These are phyloP conservation scores for Thumatha senex DNA, from an alignment of 2,888 invertebrate genomes.

Conservation along the genomic window DNA sequence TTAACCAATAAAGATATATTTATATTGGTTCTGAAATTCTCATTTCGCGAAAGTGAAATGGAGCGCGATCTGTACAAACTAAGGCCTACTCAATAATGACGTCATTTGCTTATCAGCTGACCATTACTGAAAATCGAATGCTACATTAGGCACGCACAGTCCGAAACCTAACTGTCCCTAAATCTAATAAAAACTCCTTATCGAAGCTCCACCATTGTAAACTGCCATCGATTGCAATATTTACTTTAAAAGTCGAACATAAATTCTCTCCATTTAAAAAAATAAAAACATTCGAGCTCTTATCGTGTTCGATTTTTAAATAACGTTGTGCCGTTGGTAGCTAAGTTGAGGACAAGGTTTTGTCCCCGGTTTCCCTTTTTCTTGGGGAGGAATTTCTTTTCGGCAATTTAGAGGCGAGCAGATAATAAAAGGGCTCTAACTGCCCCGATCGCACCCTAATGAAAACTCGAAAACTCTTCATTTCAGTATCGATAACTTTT, in stretches of 20 bases:
- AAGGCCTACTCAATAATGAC: conserved; percentile 74
- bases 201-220: conserved; percentile 68
- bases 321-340: conserved; percentile 78
- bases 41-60: conserved; percentile 46
- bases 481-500: conserved; percentile 76
- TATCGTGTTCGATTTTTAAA: conserved; percentile 83
- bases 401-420: conserved; percentile 81
- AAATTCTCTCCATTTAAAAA: conserved; percentile 79
- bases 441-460: conserved; percentile 80
- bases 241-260: conserved; percentile 74
- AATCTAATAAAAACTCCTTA: conserved; percentile 78
- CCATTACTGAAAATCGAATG: conserved; percentile 82
- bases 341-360: conserved; percentile 75
- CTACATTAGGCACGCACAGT: conserved; percentile 76
- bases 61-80: conserved; percentile 70
- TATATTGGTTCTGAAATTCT: conserved; percentile 33
- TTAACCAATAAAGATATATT: conserved; percentile 39
- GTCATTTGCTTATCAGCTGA: conserved; percentile 83
- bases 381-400: conserved; percentile 78
- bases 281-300: conserved; percentile 79
- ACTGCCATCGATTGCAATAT: conserved; percentile 74
- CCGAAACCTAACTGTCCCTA: conserved; percentile 68
- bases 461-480: conserved; percentile 78
- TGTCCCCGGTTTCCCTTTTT: conserved; percentile 75
- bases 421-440: conserved; percentile 84